These are phyloP conservation scores for Calypte anna DNA, from an alignment of 2,113 vertebrate species.

Conservation along the genomic window DNA sequence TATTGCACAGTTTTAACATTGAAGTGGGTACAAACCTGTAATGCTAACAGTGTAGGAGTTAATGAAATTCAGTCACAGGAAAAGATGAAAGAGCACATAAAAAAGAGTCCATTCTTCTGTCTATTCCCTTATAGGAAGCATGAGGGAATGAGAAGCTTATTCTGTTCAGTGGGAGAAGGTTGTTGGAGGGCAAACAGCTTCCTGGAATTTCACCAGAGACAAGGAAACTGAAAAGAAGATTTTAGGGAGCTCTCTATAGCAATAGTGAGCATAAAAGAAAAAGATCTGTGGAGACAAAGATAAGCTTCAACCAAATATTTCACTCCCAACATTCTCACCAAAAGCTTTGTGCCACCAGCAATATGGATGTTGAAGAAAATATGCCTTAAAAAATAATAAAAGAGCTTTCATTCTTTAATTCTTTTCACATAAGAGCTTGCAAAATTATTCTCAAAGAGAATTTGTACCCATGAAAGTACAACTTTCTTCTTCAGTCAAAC, in stretches of 20 bases:
- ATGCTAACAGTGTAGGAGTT: neutral
- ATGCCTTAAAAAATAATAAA: neutral
- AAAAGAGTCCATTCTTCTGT: neutral
- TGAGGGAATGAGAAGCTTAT: neutral
- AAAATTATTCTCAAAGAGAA: neutral
- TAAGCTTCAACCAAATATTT: neutral
- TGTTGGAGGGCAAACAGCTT: neutral
- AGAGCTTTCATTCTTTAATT: neutral
- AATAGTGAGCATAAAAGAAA: neutral
- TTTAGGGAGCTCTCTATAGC: neutral
- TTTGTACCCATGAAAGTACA: neutral
- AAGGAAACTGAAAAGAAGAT: neutral
- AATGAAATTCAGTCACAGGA: slow-evolving; percentile 32
- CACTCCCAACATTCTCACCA: neutral
- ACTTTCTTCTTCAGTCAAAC: neutral
- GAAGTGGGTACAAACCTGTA: slow-evolving; percentile 16
- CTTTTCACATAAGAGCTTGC: neutral
- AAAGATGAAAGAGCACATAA: slow-evolving; percentile 7
- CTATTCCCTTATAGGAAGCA: neutral
- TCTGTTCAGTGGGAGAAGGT: neutral
- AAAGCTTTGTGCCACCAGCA: neutral
- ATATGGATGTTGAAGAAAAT: neutral
- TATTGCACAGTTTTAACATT: slow-evolving; percentile 24
- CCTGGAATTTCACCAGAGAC: neutral
- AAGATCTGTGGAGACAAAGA: slow-evolving; percentile 3